Evolutionary conservation across 2,113 vertebrate species (phyloP).

Genomic region (Origma solitaria): DNA sequence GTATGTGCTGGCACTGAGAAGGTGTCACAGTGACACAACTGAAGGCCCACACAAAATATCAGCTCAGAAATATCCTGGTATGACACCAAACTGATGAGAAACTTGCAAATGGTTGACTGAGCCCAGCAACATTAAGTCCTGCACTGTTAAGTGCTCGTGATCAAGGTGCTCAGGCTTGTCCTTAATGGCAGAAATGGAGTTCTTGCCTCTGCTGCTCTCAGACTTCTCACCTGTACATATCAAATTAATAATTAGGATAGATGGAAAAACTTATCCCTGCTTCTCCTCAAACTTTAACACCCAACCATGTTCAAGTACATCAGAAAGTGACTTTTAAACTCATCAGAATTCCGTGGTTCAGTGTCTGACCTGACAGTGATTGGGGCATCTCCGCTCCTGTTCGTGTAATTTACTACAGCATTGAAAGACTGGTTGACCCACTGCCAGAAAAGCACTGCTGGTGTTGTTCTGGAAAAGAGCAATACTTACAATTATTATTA

Average conservation of each 20-base stretch:
- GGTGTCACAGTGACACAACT: background rate
- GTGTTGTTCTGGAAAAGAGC: conserved; percentile 81
- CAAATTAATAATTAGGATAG: background rate
- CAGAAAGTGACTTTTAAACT: background rate
- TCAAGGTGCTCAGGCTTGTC: background rate
- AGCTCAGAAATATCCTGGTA: background rate
- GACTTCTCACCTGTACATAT: background rate
- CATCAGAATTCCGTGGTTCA: background rate
- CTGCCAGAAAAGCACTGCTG: conserved; percentile 96
- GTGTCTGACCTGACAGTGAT: conserved; percentile 84
- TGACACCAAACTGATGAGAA: background rate
- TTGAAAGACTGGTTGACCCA: conserved; percentile 99
- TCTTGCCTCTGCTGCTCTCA: background rate
- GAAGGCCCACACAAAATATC: background rate
- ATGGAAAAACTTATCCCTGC: background rate
- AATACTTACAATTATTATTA: background rate
- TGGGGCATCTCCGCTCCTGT: conserved; percentile 93
- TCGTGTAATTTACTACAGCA: conserved; percentile 96
- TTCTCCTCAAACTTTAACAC: background rate
- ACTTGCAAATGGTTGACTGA: background rate
- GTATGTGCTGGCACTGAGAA: background rate
- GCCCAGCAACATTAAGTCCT: background rate
- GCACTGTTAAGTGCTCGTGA: background rate
- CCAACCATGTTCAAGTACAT: background rate
- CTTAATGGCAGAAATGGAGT: background rate